These are phyloP conservation scores for Botia almorhae DNA, from an alignment of 2,797 vertebrate genomes.

Conservation along the genomic window DNA sequence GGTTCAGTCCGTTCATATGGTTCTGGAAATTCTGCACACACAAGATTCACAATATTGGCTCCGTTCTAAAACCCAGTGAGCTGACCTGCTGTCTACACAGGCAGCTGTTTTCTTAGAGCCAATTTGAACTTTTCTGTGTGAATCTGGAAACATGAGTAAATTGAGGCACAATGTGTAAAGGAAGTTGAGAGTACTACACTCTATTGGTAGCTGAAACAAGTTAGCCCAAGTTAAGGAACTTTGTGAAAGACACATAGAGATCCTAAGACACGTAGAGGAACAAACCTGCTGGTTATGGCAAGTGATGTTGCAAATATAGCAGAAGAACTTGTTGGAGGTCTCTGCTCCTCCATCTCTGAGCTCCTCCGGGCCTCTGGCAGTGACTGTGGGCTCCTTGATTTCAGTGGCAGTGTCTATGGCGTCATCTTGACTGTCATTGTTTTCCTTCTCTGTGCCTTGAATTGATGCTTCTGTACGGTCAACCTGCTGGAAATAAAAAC, in stretches of 20 bases:
- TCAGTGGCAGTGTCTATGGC: conserved; percentile 71
- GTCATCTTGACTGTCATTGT: conserved; percentile 79
- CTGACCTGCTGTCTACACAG: too few species aligned
- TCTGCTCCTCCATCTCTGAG: conserved; percentile 67
- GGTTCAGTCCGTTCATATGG: conserved; percentile 89
- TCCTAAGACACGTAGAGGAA: not conserved
- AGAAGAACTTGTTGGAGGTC: conserved; percentile 87
- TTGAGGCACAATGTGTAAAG: too few species aligned
- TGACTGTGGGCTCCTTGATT: conserved; percentile 58
- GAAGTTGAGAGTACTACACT: not conserved
- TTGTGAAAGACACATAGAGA: not conserved
- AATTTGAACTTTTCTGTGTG: not conserved
- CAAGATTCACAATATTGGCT: not conserved
- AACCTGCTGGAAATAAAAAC: conserved; percentile 66
- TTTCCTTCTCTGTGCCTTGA: conserved; percentile 80
- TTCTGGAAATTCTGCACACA: conserved; percentile 87
- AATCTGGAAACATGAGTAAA: too few species aligned
- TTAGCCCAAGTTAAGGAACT: too few species aligned
- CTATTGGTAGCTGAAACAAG: not conserved
- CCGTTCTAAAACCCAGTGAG: not conserved
- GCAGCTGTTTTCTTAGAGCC: not conserved
- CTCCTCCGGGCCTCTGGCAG: conserved; percentile 55
- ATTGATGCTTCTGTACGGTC: conserved; percentile 73
- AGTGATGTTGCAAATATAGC: conserved; percentile 93
- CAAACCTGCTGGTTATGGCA: conserved; percentile 91